Evolutionary conservation across 2,888 invertebrate genomes (phyloP).

Genomic region (Nemapogon koenigi): DNA sequence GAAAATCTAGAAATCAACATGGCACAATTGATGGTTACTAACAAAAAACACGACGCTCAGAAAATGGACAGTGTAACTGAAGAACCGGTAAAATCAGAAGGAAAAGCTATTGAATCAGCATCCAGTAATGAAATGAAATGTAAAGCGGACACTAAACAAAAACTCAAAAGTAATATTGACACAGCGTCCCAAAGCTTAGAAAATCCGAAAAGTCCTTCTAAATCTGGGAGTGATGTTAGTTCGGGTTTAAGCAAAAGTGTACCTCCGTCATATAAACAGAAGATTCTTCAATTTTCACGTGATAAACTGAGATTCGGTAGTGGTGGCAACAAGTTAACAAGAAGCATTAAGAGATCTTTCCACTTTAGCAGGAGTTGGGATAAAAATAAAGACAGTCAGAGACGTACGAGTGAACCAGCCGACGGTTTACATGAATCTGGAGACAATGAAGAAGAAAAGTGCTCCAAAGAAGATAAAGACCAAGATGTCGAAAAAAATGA

Average conservation of each 20-base stretch:
- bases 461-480: conserved; percentile 49
- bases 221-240: conserved; percentile 47
- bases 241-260: conserved; percentile 56
- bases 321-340: conserved; percentile 49
- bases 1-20: conserved; percentile 57
- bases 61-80: conserved; percentile 57
- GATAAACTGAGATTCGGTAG: conserved; percentile 55
- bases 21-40: conserved; percentile 47
- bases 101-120: conserved; percentile 19
- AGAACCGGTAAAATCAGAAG: conserved; percentile 33
- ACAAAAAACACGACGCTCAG: conserved; percentile 37
- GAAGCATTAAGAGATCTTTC: conserved; percentile 56
- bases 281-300: conserved; percentile 52
- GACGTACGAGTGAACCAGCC: conserved; percentile 52
- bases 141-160: conserved; percentile 25
- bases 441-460: conserved; percentile 31
- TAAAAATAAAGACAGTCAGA: conserved; percentile 46
- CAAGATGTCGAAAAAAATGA: conserved; percentile 50
- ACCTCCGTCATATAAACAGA: conserved; percentile 58
- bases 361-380: conserved; percentile 55
- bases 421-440: conserved; percentile 33
- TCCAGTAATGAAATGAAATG: conserved; percentile 11
- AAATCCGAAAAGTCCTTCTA: conserved; percentile 48
- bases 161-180: conserved; percentile 33
- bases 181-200: conserved; percentile 55